Evolutionary conservation across 2,113 vertebrate species (phyloP).

Genomic region (Rhinolophus ferrumequinum): DNA sequence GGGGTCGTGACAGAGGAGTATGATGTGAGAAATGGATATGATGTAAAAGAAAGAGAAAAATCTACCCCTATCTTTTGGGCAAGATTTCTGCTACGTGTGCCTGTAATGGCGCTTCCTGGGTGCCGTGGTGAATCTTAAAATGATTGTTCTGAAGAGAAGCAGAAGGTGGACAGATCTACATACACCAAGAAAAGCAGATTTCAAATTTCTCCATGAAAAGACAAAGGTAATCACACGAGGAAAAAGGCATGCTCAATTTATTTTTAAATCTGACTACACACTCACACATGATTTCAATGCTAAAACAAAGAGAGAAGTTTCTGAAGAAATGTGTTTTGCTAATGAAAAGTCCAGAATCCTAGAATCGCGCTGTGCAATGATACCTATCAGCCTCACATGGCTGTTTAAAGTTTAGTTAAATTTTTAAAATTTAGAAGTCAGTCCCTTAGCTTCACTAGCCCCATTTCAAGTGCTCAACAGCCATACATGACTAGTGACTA

Average conservation of each 20-base stretch:
- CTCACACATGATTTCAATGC: not conserved
- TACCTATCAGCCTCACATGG: not conserved
- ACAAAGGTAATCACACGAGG: not conserved
- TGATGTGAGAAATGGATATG: not conserved
- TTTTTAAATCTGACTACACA: not conserved
- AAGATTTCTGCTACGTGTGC: not conserved
- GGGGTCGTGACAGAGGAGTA: fast-evolving
- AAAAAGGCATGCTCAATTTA: not conserved
- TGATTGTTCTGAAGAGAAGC: conserved; percentile 40
- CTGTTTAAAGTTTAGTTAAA: conserved; percentile 37
- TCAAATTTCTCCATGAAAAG: not conserved
- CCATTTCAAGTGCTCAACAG: not conserved
- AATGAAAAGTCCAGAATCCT: conserved; percentile 16
- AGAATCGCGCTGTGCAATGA: not conserved
- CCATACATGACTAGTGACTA: not conserved
- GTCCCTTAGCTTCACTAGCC: not conserved
- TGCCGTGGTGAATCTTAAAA: not conserved
- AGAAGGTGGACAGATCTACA: not conserved
- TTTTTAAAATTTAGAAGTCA: conserved; percentile 13
- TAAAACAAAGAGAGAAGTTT: not conserved
- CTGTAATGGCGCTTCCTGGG: not conserved
- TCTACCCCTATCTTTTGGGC: not conserved
- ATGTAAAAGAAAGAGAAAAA: not conserved
- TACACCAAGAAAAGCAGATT: not conserved
- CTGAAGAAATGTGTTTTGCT: not conserved